Evolutionary conservation across 2,113 vertebrate genomes (phyloP), one percentile per base, ranked within the genome.

Genomic region (Microtus montanus): DNA sequence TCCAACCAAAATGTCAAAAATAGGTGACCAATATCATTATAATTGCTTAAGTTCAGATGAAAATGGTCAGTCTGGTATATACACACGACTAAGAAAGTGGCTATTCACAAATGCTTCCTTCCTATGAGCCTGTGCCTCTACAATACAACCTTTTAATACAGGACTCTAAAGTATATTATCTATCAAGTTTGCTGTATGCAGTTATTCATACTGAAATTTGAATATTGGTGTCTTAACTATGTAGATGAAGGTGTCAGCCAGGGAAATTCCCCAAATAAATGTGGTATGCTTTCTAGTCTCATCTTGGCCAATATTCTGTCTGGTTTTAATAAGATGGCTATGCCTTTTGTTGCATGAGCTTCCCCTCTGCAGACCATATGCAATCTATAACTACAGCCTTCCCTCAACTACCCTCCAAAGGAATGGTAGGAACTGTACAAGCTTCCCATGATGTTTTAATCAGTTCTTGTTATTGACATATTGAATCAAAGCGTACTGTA

Each of bases 21-120:
- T 90, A 87, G 66, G 26, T 85, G 66, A 92, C 19, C 33, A 9
- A 82, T 41, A 79, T 93, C 26, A 84, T 41, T 75, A 6, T 7
- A 63, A 84, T 38, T 90, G 9, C 15, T 85, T 47, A 58, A 61
- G 1, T 86, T 96, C n/a, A 61, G 8, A 85, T 73, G 11, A 79
- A 93, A 84, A 85, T 93, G 4, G 0, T 54, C n/a, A 83, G 3
- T 35, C n/a, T 1, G 2, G 0, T 73, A 54, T 47, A 63, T 33
- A 78, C 7, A 92, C 38, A 35, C 14, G 10, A 19, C 10, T 68
- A 33, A 47, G 78, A 93, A 94, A 58, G 3, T 47, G 61, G 20
- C 15, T 87, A 8, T 66, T 94, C 20, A 47, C 30, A 91, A 82
- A 44, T 71, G 19, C 54, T 91, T 92, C 12, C 24, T 94, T 93